These are phyloP conservation scores for Invenusta paracnida DNA, from an alignment of 2,888 invertebrate genomes.

Conservation along the genomic window DNA sequence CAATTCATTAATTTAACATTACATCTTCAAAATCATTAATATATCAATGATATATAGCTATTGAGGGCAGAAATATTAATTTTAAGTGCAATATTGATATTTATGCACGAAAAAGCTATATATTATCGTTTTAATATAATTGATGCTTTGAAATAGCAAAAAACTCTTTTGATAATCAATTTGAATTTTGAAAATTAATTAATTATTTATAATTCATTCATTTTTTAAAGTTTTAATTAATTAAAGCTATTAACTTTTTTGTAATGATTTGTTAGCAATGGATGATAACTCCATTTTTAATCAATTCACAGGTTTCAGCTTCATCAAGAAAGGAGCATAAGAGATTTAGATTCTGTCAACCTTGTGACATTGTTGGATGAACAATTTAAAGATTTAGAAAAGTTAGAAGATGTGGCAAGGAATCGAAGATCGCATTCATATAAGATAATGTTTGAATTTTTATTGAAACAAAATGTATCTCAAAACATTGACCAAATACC, in stretches of 20 bases:
- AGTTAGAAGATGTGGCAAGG: background rate
- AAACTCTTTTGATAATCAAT: too few species aligned
- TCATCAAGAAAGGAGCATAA: conserved; percentile 15
- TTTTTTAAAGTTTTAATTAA: too few species aligned
- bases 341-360: conserved; percentile 2
- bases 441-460: background rate
- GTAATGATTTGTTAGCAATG: conserved; percentile 21
- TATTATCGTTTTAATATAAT: too few species aligned
- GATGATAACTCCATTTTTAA: conserved; percentile 8
- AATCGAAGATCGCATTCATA: background rate
- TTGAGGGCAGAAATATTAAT: too few species aligned
- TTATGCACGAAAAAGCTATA: too few species aligned
- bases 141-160: too few species aligned
- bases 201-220: conserved; percentile 16
- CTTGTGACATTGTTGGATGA: conserved; percentile 8
- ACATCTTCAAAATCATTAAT: too few species aligned
- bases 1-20: too few species aligned
- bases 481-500: background rate
- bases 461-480: background rate
- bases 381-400: background rate
- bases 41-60: too few species aligned
- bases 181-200: conserved; percentile 1
- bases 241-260: conserved; percentile 26
- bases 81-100: too few species aligned
- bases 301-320: conserved; percentile 12